Percentiles rank a stretch among this genome's conserved stretches.
Evolutionary conservation across 2,888 invertebrate species (phyloP).

Genomic region (Seira ritae): DNA sequence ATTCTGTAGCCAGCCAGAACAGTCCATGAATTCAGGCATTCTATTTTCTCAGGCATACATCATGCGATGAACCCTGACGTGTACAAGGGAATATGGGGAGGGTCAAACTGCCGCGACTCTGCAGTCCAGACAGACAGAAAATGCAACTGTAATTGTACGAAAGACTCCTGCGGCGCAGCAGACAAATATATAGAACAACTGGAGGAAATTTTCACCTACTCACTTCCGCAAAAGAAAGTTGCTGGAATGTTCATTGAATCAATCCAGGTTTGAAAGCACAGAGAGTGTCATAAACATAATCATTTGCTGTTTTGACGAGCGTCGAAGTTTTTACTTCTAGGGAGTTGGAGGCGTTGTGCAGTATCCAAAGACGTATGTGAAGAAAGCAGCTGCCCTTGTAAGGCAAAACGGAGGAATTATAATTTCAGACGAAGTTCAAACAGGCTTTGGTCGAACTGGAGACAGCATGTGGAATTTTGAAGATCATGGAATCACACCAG

Average conservation of each 20-base stretch:
- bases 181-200: conserved; percentile 90
- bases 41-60: conserved; percentile 84
- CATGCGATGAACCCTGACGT: conserved; percentile 96
- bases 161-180: conserved; percentile 82
- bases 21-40: too few relatives aligned
- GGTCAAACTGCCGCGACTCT: conserved; percentile 90
- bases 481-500: conserved; percentile 88
- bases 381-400: conserved; percentile 86
- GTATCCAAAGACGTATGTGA: conserved; percentile 91
- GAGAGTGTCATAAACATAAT: not conserved
- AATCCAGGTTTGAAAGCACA: conserved; percentile 81
- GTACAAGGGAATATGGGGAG: conserved; percentile 93
- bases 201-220: conserved; percentile 85
- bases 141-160: conserved; percentile 80
- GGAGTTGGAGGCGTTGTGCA: conserved; percentile 97
- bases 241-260: conserved; percentile 96
- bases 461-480: conserved; percentile 98
- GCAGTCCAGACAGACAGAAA: conserved; percentile 83
- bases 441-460: conserved; percentile 96
- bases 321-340: too few relatives aligned
- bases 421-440: conserved; percentile 97
- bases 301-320: not conserved
- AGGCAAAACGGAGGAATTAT: conserved; percentile 90
- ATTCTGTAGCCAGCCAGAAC: too few relatives aligned
- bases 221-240: conserved; percentile 85